Evolutionary conservation across 2,113 vertebrate species (phyloP).

Genomic region (Pungitius pungitius): DNA sequence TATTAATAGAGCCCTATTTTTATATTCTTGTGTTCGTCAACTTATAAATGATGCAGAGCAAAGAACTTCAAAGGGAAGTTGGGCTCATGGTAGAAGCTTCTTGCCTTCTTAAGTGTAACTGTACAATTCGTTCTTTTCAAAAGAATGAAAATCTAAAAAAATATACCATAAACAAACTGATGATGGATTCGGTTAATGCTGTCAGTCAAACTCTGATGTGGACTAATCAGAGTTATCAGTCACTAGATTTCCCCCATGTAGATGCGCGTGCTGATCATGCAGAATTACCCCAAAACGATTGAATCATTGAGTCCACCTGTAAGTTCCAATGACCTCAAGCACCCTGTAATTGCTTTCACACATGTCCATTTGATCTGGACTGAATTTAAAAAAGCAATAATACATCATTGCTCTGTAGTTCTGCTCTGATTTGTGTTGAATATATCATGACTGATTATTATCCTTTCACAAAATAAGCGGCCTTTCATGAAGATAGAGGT

Average conservation of each 20-base stretch:
- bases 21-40: constrained; percentile 21
- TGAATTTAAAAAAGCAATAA: neutral
- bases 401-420: neutral
- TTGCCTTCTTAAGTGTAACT: constrained; percentile 23
- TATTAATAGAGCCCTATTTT: neutral
- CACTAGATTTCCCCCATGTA: neutral
- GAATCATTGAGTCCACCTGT: neutral
- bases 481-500: neutral
- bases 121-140: too few species aligned
- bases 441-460: neutral
- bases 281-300: neutral
- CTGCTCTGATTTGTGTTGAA: neutral
- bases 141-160: neutral
- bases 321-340: neutral
- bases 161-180: constrained; percentile 22
- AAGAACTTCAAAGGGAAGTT: constrained; percentile 50
- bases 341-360: too few species aligned
- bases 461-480: neutral
- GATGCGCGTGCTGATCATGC: neutral
- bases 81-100: constrained; percentile 4
- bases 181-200: neutral
- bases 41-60: constrained; percentile 14
- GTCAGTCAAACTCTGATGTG: neutral
- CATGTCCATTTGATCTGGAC: neutral
- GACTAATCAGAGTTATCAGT: neutral